Evolutionary conservation across 1,140 invertebrate species (phyloP).

Genomic region (Spodoptera frugiperda): DNA sequence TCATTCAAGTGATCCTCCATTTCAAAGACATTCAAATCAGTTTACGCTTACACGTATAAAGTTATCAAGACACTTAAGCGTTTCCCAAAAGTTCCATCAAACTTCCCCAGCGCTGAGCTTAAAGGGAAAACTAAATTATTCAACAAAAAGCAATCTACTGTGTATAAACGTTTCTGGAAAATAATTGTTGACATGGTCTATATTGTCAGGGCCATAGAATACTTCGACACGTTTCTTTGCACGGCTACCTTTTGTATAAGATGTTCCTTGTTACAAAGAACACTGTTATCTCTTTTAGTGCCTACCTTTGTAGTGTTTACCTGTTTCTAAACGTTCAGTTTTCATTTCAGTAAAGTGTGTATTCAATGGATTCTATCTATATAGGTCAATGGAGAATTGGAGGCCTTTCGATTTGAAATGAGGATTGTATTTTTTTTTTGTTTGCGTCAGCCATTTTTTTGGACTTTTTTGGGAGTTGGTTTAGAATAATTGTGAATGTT

Average conservation of each 20-base stretch:
- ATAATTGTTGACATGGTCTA: conserved; percentile 43
- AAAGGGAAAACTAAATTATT: conserved; percentile 42
- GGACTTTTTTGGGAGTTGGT: neutral
- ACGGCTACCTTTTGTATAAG: conserved; percentile 29
- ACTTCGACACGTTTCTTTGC: neutral
- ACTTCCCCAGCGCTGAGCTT: neutral
- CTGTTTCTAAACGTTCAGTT: conserved; percentile 48
- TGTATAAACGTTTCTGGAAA: conserved; percentile 39
- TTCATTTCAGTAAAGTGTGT: conserved; percentile 51
- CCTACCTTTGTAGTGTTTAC: conserved; percentile 50
- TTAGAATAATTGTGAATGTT: neutral
- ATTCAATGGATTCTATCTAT: conserved; percentile 39
- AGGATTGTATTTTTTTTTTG: conserved; percentile 1
- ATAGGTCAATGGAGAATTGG: conserved; percentile 48
- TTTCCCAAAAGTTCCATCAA: conserved; percentile 22
- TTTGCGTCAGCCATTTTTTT: conserved; percentile 2
- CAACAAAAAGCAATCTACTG: conserved; percentile 36
- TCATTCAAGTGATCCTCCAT: conserved; percentile 1
- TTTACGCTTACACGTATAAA: conserved; percentile 19
- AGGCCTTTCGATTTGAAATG: conserved; percentile 3
- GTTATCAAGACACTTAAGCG: conserved; percentile 28
- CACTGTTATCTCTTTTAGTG: conserved; percentile 57
- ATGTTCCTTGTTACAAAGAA: conserved; percentile 50
- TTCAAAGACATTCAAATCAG: conserved; percentile 9
- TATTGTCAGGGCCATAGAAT: conserved; percentile 47